phyloP scores from a whole-genome alignment of 2,888 invertebrate genomes.

The Habroteleia sp. region DNA sequence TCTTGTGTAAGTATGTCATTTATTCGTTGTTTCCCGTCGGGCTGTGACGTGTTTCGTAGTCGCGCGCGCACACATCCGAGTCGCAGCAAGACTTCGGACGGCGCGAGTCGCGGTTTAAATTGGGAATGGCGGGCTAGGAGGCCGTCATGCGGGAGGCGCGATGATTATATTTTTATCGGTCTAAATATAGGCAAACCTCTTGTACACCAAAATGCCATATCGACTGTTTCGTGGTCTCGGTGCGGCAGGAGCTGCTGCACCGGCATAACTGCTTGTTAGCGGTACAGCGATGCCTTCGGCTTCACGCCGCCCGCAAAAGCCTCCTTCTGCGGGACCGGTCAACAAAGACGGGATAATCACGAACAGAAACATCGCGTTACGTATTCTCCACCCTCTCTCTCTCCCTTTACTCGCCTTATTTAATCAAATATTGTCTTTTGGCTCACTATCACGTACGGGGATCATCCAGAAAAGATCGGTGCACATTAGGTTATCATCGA shows the following conservation, averaged over 20 bases:
- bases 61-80: constrained; percentile 5
- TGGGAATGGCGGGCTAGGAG: constrained; percentile 79
- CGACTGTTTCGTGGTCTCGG: constrained; percentile 61
- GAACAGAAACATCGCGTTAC: constrained; percentile 1
- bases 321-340: constrained; percentile 66
- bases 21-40: constrained; percentile 24
- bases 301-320: constrained; percentile 71
- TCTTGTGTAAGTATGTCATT: constrained; percentile 38
- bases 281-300: constrained; percentile 67
- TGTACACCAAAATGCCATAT: constrained; percentile 75
- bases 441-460: too few relatives aligned
- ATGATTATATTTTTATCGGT: constrained; percentile 79
- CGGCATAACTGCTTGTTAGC: constrained; percentile 71
- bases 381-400: too few relatives aligned
- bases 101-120: constrained; percentile 73
- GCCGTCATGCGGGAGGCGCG: constrained; percentile 80
- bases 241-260: constrained; percentile 42
- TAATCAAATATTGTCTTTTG: too few relatives aligned
- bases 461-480: too few relatives aligned
- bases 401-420: too few relatives aligned
- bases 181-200: constrained; percentile 79
- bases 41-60: constrained; percentile 25
- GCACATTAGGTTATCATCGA: too few relatives aligned
- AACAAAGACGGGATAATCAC: constrained; percentile 38
- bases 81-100: constrained; percentile 15